phyloP scores from a whole-genome alignment of 2,888 invertebrate genomes.

The Tanytarsus gracilentus region DNA sequence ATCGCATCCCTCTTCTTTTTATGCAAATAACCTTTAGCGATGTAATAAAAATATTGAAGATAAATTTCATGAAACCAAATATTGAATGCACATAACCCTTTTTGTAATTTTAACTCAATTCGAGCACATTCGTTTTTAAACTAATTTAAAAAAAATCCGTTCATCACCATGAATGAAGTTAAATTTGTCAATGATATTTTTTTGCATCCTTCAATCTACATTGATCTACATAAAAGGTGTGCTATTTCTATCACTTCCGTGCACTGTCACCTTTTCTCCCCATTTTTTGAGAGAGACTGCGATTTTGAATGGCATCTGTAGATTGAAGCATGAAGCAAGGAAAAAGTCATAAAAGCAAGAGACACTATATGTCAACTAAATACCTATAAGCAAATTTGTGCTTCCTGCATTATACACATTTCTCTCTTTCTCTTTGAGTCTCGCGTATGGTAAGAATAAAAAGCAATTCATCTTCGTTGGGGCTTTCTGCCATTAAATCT shows the following conservation, averaged over 20 bases:
- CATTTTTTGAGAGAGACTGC: neutral
- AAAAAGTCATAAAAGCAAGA: slow-evolving; percentile 25
- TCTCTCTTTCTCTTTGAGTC: neutral
- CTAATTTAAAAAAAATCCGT: too few relatives aligned
- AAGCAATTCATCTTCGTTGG: slow-evolving; percentile 29
- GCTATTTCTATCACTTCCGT: slow-evolving; percentile 1
- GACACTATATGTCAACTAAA: slow-evolving; percentile 27
- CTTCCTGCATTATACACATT: neutral
- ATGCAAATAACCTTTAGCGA: too few relatives aligned
- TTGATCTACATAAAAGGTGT: neutral
- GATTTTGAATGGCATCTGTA: slow-evolving; percentile 10
- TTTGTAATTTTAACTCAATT: too few relatives aligned
- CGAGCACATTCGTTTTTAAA: too few relatives aligned
- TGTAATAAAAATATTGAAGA: too few relatives aligned
- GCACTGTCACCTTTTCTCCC: neutral
- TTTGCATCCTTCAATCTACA: neutral
- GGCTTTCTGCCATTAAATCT: slow-evolving; percentile 28
- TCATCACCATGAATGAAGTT: too few relatives aligned
- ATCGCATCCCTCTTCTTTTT: too few relatives aligned
- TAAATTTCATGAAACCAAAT: too few relatives aligned
- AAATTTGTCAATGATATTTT: slow-evolving; percentile 20
- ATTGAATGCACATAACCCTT: too few relatives aligned
- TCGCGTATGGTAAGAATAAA: neutral
- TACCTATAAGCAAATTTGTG: slow-evolving; percentile 28
- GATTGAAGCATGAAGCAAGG: neutral